Evolutionary conservation across 2,888 invertebrate genomes (phyloP).

Genomic region (Caenorhabditis auriculariae): DNA sequence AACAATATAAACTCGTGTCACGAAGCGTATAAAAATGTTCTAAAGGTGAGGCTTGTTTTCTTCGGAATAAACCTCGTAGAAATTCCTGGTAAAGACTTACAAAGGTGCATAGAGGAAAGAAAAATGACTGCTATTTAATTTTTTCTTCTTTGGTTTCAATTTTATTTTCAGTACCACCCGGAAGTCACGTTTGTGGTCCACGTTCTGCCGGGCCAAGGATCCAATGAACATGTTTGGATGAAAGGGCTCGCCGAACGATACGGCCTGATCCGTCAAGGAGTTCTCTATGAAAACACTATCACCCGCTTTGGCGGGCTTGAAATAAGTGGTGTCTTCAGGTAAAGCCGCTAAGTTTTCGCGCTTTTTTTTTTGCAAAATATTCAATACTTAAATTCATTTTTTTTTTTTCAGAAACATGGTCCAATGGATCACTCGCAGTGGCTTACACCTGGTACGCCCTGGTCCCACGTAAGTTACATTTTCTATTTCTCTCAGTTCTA

Average conservation of each 20-base stretch:
- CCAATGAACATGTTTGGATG: constrained; percentile 54
- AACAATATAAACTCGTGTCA: constrained; percentile 20
- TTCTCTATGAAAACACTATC: constrained; percentile 51
- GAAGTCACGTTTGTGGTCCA: constrained; percentile 51
- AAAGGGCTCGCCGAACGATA: constrained; percentile 35
- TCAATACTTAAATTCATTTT: too few relatives aligned
- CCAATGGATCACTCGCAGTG: constrained; percentile 23
- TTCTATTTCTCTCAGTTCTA: neutral
- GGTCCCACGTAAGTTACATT: constrained; percentile 15
- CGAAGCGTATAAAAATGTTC: constrained; percentile 18
- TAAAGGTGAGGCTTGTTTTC: constrained; percentile 14
- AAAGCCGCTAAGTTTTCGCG: too few relatives aligned
- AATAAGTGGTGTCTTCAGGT: constrained; percentile 35
- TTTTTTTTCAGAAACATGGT: constrained; percentile 29
- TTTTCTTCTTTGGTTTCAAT: neutral
- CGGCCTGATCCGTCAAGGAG: constrained; percentile 54
- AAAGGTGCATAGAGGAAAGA: too few relatives aligned
- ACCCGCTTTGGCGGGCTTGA: constrained; percentile 34
- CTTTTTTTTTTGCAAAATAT: too few relatives aligned
- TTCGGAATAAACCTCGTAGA: too few relatives aligned
- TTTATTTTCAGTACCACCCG: constrained; percentile 32
- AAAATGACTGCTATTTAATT: too few relatives aligned
- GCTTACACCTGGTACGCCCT: constrained; percentile 8
- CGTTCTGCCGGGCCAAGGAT: constrained; percentile 48
- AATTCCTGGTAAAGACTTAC: too few relatives aligned